A percentile compares a stretch with the other conserved stretches of the same genome.
These are phyloP conservation scores for Condylura cristata DNA, from an alignment of 2,113 vertebrate genomes.

Conservation along the genomic window DNA sequence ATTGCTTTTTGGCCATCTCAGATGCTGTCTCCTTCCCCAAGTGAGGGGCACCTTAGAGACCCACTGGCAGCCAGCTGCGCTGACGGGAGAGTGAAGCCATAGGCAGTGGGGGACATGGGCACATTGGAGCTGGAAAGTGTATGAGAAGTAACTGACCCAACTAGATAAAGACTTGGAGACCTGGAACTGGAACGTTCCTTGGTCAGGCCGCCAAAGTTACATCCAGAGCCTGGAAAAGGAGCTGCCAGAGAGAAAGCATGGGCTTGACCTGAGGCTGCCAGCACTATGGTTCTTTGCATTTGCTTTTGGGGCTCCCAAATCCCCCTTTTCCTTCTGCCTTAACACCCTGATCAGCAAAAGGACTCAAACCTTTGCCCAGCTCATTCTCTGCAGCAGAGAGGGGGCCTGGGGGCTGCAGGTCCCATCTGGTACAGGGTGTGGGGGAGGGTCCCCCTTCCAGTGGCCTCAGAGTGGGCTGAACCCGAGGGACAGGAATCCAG, in stretches of 20 bases:
- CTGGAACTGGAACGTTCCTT: not conserved
- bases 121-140: not conserved
- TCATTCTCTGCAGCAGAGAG: not conserved
- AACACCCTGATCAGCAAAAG: not conserved
- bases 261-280: no score
- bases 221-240: not conserved
- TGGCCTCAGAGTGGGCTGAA: accelerated
- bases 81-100: not conserved
- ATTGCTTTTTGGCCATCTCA: not conserved
- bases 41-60: not conserved
- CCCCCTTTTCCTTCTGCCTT: not conserved
- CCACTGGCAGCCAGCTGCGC: not conserved
- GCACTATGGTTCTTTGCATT: not conserved
- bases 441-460: no score
- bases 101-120: not conserved
- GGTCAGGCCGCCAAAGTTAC: no score
- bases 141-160: not conserved
- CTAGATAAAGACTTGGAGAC: accelerated
- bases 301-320: not conserved
- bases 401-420: accelerated
- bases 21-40: not conserved
- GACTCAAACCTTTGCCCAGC: not conserved
- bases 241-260: accelerated
- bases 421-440: not conserved
- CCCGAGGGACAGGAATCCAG: not conserved